Evolutionary conservation across 2,797 vertebrate species (phyloP).

Genomic region (Halcyon smyrnensis): DNA sequence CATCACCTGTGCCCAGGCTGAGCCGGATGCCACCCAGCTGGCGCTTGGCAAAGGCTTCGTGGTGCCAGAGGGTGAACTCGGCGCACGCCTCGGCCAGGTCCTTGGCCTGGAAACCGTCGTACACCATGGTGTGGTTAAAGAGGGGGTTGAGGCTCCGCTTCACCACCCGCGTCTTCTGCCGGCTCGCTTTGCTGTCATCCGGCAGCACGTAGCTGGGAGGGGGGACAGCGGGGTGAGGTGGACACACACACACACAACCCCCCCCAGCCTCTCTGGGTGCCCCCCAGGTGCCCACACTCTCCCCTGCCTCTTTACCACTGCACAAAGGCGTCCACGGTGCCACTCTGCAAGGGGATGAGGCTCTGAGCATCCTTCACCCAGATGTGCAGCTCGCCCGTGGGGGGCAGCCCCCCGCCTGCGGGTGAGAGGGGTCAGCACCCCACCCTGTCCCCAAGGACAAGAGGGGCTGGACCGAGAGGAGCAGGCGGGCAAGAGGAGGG

Average conservation of each 20-base stretch:
- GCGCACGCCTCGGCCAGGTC: conserved; percentile 92
- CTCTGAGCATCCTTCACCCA: conserved; percentile 92
- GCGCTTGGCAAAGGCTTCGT: conserved; percentile 77
- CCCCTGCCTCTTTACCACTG: conserved; percentile 82
- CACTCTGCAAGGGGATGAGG: conserved; percentile 86
- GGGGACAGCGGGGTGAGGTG: not conserved
- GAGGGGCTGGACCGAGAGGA: not conserved
- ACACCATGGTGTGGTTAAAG: conserved; percentile 99
- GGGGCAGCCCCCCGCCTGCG: conserved; percentile 84
- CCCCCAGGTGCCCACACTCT: not conserved
- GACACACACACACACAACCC: not conserved
- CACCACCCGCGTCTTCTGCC: conserved; percentile 90
- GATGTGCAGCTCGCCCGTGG: conserved; percentile 93
- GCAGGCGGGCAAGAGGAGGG: not conserved
- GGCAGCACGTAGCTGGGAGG: conserved; percentile 89
- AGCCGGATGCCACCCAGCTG: conserved; percentile 90
- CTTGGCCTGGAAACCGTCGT: conserved; percentile 89
- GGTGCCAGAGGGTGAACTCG: conserved; percentile 90
- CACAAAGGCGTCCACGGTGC: conserved; percentile 85
- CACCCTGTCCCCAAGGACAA: not conserved
- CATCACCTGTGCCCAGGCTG: conserved; percentile 90
- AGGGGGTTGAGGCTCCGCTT: conserved; percentile 86
- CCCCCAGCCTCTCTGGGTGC: not conserved
- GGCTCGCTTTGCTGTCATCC: conserved; percentile 88
- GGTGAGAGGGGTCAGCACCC: not conserved